Base-by-base conservation (phyloP, 2,797 vertebrate species). In the Petrocephalus schoutedeni region DNA sequence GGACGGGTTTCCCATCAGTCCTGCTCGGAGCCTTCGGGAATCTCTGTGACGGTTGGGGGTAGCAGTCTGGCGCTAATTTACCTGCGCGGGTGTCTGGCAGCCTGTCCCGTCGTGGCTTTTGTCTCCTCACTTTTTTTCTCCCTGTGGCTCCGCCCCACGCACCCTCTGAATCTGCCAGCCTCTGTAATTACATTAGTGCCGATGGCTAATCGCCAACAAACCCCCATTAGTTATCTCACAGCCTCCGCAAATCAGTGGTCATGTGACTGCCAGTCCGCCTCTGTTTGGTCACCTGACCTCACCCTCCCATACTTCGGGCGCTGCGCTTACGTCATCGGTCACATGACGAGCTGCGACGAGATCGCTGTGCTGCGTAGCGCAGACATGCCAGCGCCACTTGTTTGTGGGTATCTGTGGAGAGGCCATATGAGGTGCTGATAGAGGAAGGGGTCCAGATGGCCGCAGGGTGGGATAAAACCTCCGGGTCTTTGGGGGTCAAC, bases 141-240 rank as follows among this genome's bases (percentile, higher is more conserved):
- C 32, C 28, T 74, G 23, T 53, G 5, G 51, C 83, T 3, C 54
- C 14, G 36, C 19, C 32, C n/a, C 77, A 16, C 9, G 6, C 12
- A 21, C 23, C 49, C 49, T 56, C 82, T 32, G 51, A 74, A 84
- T 83, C 71, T 49, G 49, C 54, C 67, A 59, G 9, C 51, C 57
- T 87, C 28, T 36, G 57, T 74, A 87, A 86, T 67, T 85, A 87
- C 85, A 90, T 89, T 88, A 90, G 89, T 80, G 85, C 86, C 9
- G 87, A 57, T 84, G 12, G 56, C 71, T 91, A 91, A 93, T 92
- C 91, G 90, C 87, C 87, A 54, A 87, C 88, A 89, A 89, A 87
- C 59, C 64, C 64, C 80, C 87, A 87, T 86, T 82, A 89, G 85
- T 87, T 80, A 9, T 41, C 32, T 80, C 87, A 28, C 88, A 87